phyloP scores from a whole-genome alignment of 2,888 invertebrate genomes.

The Oxycera nigricornis region DNA sequence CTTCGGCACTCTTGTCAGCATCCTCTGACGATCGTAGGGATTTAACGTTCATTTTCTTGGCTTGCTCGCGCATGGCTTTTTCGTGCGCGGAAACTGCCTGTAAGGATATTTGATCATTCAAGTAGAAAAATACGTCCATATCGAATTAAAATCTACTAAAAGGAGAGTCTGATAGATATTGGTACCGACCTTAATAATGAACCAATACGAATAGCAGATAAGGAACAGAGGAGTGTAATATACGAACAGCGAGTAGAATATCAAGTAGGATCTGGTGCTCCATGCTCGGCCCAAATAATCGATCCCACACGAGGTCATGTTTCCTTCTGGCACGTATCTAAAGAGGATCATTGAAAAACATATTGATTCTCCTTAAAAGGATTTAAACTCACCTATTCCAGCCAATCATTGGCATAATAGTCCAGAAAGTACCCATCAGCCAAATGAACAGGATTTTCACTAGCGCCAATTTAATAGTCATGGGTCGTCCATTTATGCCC shows the following conservation, averaged over 20 bases:
- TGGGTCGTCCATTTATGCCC: constrained; percentile 64
- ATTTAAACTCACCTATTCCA: too few relatives aligned
- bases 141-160: too few relatives aligned
- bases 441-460: constrained; percentile 63
- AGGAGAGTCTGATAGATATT: too few relatives aligned
- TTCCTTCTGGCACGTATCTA: constrained; percentile 71
- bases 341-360: too few relatives aligned
- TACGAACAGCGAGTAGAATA: constrained; percentile 63
- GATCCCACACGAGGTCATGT: constrained; percentile 68
- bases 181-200: constrained; percentile 66
- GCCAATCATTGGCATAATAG: constrained; percentile 65
- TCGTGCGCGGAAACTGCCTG: constrained; percentile 85
- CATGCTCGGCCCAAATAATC: constrained; percentile 64
- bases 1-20: constrained; percentile 81
- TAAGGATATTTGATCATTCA: not conserved
- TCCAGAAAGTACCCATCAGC: constrained; percentile 63
- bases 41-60: constrained; percentile 93
- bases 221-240: constrained; percentile 63
- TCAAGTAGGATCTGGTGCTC: constrained; percentile 63
- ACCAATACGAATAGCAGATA: constrained; percentile 68
- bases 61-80: constrained; percentile 86
- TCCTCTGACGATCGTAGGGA: constrained; percentile 82
- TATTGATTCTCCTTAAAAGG: too few relatives aligned
- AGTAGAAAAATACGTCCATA: not conserved
- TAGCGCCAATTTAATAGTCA: constrained; percentile 63